phyloP scores from a whole-genome alignment of 2,797 vertebrate genomes.

The Pantherophis alleghaniensis region DNA sequence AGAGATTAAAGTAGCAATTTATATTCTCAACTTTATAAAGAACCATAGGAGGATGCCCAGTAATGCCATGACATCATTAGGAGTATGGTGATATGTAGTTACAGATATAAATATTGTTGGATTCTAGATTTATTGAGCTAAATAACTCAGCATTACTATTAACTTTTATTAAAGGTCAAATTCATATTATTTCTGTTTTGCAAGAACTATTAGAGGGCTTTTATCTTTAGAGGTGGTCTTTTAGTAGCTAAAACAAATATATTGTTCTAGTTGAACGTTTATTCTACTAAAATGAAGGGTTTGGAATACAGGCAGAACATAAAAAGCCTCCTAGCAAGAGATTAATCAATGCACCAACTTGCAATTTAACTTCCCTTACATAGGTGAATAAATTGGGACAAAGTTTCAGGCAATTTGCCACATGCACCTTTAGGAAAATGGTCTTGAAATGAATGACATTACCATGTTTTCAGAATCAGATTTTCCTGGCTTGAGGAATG shows the following conservation, averaged over 20 bases:
- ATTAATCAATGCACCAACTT: not conserved
- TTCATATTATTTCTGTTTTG: not conserved
- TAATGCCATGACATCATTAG: not conserved
- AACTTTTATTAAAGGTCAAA: not conserved
- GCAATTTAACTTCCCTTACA: not conserved
- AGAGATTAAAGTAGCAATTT: not conserved
- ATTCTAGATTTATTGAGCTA: not conserved
- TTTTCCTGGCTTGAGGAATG: not conserved
- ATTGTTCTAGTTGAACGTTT: not conserved
- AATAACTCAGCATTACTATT: not conserved
- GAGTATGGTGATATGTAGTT: not conserved
- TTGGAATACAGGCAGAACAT: not conserved
- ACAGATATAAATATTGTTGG: not conserved
- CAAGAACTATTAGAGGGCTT: not conserved
- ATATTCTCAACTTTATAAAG: not conserved
- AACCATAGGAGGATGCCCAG: not conserved
- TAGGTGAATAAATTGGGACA: not conserved
- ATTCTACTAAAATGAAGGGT: not conserved
- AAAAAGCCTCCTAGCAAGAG: not conserved
- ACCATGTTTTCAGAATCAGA: not conserved
- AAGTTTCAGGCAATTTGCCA: not conserved
- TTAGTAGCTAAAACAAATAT: not conserved
- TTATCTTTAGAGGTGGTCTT: not conserved
- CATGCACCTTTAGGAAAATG: not conserved
- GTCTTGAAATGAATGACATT: not conserved